Percentiles rank a stretch among this genome's conserved stretches.
These are phyloP conservation scores for Cololabis saira DNA, from an alignment of 2,113 vertebrate species.

Conservation along the genomic window DNA sequence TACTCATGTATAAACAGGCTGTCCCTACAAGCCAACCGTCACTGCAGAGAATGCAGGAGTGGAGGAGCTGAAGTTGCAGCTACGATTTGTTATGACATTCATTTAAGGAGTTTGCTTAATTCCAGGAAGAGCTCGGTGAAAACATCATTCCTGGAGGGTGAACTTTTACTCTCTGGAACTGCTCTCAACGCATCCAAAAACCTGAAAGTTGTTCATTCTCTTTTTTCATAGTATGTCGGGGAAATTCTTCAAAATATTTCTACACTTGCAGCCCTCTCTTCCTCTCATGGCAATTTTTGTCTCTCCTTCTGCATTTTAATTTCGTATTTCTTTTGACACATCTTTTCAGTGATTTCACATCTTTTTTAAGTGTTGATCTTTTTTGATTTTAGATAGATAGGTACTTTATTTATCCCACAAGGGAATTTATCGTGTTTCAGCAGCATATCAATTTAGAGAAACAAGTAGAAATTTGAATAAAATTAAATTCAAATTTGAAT, in stretches of 20 bases:
- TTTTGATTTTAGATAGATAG: too few species aligned
- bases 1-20: constrained; percentile 24
- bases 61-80: constrained; percentile 41
- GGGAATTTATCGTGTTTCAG: too few species aligned
- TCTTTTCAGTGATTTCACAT: too few species aligned
- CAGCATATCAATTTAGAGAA: too few species aligned
- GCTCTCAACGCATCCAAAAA: constrained; percentile 45
- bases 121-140: constrained; percentile 52
- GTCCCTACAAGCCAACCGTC: constrained; percentile 19
- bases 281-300: constrained; percentile 1
- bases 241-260: constrained; percentile 9
- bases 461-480: too few species aligned
- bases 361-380: too few species aligned
- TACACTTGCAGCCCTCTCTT: not conserved
- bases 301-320: constrained; percentile 9
- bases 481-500: too few species aligned
- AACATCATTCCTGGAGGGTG: constrained; percentile 62
- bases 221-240: constrained; percentile 35
- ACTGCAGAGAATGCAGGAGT: constrained; percentile 24
- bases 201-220: constrained; percentile 19
- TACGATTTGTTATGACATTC: constrained; percentile 65
- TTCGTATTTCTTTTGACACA: constrained; percentile 7
- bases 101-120: constrained; percentile 63
- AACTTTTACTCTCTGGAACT: constrained; percentile 23
- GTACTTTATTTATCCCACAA: too few species aligned